Evolutionary conservation across 2,888 invertebrate species (phyloP).

Genomic region (Synanthedon formicaeformis): DNA sequence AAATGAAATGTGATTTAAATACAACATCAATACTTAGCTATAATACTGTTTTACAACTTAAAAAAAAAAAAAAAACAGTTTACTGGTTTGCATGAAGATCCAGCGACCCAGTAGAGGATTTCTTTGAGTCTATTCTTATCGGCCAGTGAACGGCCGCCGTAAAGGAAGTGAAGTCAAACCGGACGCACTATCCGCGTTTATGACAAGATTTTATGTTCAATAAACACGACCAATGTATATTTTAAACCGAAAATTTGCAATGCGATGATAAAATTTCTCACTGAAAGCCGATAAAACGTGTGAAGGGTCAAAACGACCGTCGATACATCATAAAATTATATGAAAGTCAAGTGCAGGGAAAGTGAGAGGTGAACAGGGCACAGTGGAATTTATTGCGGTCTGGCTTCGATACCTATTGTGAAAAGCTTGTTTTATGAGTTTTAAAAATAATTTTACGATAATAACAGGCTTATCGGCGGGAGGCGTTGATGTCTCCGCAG

Average conservation of each 20-base stretch:
- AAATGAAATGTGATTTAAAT: no score
- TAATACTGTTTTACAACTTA: no score
- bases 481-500: constrained; percentile 5
- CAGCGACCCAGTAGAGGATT: constrained; percentile 1
- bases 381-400: constrained; percentile 59
- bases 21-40: no score
- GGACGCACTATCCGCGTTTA: constrained; percentile 25
- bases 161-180: constrained; percentile 12
- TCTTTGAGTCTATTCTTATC: constrained; percentile 14
- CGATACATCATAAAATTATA: constrained; percentile 70
- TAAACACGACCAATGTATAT: constrained; percentile 36
- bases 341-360: constrained; percentile 67
- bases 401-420: constrained; percentile 66
- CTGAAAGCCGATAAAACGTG: constrained; percentile 55
- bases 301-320: constrained; percentile 62
- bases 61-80: no score
- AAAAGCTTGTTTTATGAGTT: constrained; percentile 47
- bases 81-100: no score
- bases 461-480: constrained; percentile 33
- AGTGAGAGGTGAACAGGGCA: constrained; percentile 59
- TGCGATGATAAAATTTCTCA: constrained; percentile 21
- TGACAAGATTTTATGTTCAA: constrained; percentile 29
- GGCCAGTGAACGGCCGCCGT: constrained; percentile 4
- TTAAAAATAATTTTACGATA: constrained; percentile 48
- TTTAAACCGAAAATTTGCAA: constrained; percentile 42